These are phyloP conservation scores for Acholoe squamosa DNA, from an alignment of 2,888 invertebrate genomes.

Conservation along the genomic window DNA sequence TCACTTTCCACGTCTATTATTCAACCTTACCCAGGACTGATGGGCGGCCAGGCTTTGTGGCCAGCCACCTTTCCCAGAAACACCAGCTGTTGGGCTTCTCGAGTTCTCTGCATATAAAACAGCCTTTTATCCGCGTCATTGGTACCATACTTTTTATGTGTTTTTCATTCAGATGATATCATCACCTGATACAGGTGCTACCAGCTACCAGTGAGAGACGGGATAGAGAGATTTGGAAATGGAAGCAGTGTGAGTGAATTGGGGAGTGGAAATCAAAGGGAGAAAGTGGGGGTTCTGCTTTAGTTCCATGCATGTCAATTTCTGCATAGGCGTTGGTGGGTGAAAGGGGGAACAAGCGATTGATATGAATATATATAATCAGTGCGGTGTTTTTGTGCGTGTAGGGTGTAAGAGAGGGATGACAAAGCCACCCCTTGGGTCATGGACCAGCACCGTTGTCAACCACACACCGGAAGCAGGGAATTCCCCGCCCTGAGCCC, in stretches of 20 bases:
- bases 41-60: background rate
- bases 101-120: conserved; percentile 19
- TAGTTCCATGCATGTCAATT: too few relatives aligned
- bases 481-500: conserved; percentile 48
- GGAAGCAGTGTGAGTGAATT: too few relatives aligned
- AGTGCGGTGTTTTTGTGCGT: conserved; percentile 36
- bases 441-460: background rate
- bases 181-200: too few relatives aligned
- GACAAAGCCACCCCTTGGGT: background rate
- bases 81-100: background rate
- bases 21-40: background rate
- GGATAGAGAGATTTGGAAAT: too few relatives aligned
- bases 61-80: background rate
- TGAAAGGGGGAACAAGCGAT: background rate
- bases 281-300: too few relatives aligned
- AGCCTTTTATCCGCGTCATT: background rate
- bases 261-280: too few relatives aligned
- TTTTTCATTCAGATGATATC: too few relatives aligned
- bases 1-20: background rate
- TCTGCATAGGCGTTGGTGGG: background rate
- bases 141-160: too few relatives aligned
- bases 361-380: conserved; percentile 38
- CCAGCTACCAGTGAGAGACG: background rate
- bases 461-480: conserved; percentile 26
- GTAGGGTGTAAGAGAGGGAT: background rate